Conservation (phyloP, 2,888 invertebrate species). For the Hyppa rectilinea region DNA sequence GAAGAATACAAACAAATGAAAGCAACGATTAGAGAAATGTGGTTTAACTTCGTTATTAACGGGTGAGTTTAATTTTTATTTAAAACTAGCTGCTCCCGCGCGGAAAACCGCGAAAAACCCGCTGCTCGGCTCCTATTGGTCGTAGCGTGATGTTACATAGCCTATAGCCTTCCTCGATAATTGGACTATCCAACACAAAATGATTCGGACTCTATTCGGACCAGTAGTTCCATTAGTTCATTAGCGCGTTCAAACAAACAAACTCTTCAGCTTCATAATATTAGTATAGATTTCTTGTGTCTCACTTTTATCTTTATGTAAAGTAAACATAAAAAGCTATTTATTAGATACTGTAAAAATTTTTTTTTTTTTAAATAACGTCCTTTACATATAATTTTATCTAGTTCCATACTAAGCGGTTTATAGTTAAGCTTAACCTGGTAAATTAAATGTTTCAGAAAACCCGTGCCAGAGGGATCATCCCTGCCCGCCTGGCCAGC, state of each 20-base stretch:
- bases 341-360: background rate
- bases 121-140: too few relatives aligned
- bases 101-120: too few relatives aligned
- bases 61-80: conserved; percentile 60
- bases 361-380: too few relatives aligned
- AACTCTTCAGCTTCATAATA: too few relatives aligned
- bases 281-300: background rate
- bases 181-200: too few relatives aligned
- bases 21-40: conserved; percentile 60
- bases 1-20: conserved; percentile 62
- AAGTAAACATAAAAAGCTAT: background rate
- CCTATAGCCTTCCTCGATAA: too few relatives aligned
- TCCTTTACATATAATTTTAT: background rate
- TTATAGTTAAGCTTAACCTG: background rate
- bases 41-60: conserved; percentile 66
- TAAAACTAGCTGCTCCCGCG: too few relatives aligned
- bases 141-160: too few relatives aligned
- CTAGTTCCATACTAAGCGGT: too few relatives aligned
- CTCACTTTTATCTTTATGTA: background rate
- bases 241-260: too few relatives aligned
- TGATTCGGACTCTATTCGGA: too few relatives aligned
- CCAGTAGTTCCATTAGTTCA: too few relatives aligned
- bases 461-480: conserved; percentile 69
- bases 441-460: conserved; percentile 60
- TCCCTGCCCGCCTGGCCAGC: conserved; percentile 70